These are phyloP conservation scores for Drosophila jambulina DNA, from an alignment of 1,140 invertebrate genomes.

Conservation along the genomic window DNA sequence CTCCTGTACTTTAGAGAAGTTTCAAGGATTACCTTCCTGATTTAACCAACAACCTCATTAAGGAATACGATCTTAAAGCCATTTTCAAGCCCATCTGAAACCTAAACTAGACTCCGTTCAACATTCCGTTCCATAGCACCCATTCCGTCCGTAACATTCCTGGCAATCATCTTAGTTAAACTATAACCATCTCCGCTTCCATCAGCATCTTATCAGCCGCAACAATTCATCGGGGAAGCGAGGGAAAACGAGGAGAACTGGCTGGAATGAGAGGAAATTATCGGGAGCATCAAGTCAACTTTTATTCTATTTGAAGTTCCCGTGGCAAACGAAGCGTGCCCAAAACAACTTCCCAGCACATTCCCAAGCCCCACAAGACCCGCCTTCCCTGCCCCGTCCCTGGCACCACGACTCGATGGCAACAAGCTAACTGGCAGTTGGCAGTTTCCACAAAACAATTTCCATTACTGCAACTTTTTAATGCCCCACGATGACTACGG, in stretches of 20 bases:
- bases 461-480: constrained; percentile 77
- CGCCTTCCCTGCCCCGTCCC: not conserved
- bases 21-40: not conserved
- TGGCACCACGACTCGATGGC: not conserved
- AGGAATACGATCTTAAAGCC: not conserved
- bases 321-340: constrained; percentile 70
- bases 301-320: constrained; percentile 75
- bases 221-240: constrained; percentile 6
- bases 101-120: not conserved
- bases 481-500: constrained; percentile 35
- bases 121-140: not conserved
- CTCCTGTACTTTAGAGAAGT: too few relatives aligned
- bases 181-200: constrained; percentile 16
- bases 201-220: constrained; percentile 18
- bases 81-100: not conserved
- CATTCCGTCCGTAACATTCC: constrained; percentile 2
- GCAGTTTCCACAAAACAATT: constrained; percentile 80
- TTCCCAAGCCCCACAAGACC: constrained; percentile 22
- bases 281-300: constrained; percentile 65
- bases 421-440: constrained; percentile 51
- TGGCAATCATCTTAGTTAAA: constrained; percentile 21
- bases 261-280: constrained; percentile 54
- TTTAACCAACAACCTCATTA: not conserved
- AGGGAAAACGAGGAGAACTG: constrained; percentile 4
- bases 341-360: constrained; percentile 61